phyloP scores from a whole-genome alignment of 2,113 vertebrate species.

The Sardina pilchardus region DNA sequence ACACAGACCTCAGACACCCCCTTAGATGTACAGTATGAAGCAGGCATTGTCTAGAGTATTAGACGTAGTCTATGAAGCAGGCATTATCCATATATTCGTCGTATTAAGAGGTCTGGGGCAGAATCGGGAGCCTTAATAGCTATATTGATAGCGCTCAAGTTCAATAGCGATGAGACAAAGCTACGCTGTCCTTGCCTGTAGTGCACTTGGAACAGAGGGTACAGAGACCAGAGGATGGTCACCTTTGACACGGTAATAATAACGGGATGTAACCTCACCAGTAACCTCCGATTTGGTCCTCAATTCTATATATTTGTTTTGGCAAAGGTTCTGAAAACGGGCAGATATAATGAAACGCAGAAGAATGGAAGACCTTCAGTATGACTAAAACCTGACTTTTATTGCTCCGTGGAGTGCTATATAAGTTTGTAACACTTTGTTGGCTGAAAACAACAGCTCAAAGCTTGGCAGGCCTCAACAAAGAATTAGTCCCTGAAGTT shows the following conservation, averaged over 20 bases:
- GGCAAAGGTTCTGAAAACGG: background rate
- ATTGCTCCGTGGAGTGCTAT: background rate
- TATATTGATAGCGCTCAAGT: background rate
- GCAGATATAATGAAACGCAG: background rate
- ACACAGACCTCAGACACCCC: background rate
- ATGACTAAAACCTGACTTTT: background rate
- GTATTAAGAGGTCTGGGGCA: background rate
- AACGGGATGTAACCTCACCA: background rate
- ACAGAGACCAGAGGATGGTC: background rate
- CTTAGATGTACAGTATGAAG: background rate
- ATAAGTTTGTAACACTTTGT: background rate
- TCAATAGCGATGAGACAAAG: too few species aligned
- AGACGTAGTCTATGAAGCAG: background rate
- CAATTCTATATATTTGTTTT: background rate
- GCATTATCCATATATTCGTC: background rate
- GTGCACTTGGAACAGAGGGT: background rate
- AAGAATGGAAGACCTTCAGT: slow-evolving; percentile 9
- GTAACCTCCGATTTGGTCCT: background rate
- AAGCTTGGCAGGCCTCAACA: background rate
- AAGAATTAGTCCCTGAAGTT: background rate
- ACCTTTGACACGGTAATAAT: background rate
- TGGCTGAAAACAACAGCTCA: background rate
- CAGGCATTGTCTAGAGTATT: background rate
- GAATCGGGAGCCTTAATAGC: background rate
- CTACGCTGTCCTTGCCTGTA: background rate